phyloP scores from a whole-genome alignment of 1,140 invertebrate genomes.

The Plectrocnemia conspersa region DNA sequence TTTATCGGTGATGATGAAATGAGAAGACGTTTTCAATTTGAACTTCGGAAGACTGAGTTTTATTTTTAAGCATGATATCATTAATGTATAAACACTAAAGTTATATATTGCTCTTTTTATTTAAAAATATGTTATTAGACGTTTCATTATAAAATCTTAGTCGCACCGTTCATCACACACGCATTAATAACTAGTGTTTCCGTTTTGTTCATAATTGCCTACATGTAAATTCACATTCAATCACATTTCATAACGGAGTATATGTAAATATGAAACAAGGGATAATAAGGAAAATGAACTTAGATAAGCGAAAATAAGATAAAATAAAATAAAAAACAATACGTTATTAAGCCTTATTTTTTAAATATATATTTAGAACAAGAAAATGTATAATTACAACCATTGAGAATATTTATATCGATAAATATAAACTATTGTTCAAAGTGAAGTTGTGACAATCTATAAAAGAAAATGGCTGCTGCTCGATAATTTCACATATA shows the following conservation, averaged over 20 bases:
- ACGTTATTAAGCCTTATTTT: slow-evolving; percentile 37
- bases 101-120: too few species aligned
- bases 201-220: too few species aligned
- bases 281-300: slow-evolving; percentile 30
- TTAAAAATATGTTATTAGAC: too few species aligned
- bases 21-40: too few species aligned
- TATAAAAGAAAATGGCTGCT: slow-evolving; percentile 34
- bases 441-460: slow-evolving; percentile 53
- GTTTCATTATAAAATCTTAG: too few species aligned
- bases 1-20: too few species aligned
- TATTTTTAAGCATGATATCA: too few species aligned
- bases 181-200: too few species aligned
- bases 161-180: too few species aligned
- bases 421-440: slow-evolving; percentile 56
- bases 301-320: slow-evolving; percentile 33
- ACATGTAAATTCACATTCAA: background rate
- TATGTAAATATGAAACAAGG: slow-evolving; percentile 34
- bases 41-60: too few species aligned
- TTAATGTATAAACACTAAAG: too few species aligned
- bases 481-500: slow-evolving; percentile 20
- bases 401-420: slow-evolving; percentile 56
- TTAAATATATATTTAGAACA: slow-evolving; percentile 56
- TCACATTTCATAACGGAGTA: slow-evolving; percentile 2
- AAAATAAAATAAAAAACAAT: slow-evolving; percentile 36
- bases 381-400: slow-evolving; percentile 57